Evolutionary conservation across 2,797 vertebrate genomes (phyloP).

Genomic region (Falco concolor): DNA sequence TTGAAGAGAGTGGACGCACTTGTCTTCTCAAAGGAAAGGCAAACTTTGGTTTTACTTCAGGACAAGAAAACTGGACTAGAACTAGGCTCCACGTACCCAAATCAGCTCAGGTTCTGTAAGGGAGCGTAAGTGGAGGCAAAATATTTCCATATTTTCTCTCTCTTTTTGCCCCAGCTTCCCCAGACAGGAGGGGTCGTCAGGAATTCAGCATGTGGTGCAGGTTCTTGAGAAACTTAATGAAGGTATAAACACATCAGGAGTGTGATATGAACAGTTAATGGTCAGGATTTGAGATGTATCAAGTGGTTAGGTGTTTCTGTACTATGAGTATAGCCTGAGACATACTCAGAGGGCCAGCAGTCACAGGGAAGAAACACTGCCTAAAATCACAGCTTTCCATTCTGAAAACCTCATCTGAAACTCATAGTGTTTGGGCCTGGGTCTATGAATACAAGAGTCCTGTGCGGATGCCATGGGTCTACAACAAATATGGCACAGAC

Average conservation of each 20-base stretch:
- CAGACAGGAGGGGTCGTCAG: background rate
- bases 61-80: background rate
- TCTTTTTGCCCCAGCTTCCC: background rate
- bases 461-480: background rate
- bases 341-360: background rate
- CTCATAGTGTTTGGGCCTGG: background rate
- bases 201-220: background rate
- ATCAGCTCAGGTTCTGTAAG: background rate
- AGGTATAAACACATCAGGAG: background rate
- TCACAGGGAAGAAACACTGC: background rate
- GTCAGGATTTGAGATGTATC: background rate
- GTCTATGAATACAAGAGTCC: background rate
- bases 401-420: background rate
- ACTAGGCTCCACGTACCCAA: background rate
- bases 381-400: background rate
- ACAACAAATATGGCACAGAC: background rate
- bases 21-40: background rate
- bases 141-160: background rate
- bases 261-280: background rate
- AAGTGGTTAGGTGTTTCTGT: background rate
- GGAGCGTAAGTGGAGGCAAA: background rate
- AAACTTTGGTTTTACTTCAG: background rate
- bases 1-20: background rate
- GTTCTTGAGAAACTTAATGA: background rate
- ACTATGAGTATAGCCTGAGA: background rate